Evolutionary conservation across 2,113 vertebrate species (phyloP).

Genomic region (Triplophysa rosa): DNA sequence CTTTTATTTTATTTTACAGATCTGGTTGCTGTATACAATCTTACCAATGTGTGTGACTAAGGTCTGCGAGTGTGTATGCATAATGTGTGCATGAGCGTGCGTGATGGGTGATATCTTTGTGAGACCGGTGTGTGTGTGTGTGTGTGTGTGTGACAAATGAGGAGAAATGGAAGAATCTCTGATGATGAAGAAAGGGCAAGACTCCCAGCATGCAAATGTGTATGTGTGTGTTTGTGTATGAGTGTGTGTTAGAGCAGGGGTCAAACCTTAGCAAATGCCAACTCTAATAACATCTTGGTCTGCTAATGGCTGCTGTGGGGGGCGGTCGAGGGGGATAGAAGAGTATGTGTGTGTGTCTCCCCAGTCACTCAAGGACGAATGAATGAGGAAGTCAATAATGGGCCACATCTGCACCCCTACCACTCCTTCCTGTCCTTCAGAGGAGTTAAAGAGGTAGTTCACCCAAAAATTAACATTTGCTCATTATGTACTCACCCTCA

Average conservation of each 20-base stretch:
- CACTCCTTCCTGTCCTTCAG: constrained; percentile 13
- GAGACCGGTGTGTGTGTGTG: not conserved
- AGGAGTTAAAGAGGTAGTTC: not conserved
- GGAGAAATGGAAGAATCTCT: not conserved
- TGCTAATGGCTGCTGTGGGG: constrained; percentile 9
- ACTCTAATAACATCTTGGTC: constrained; percentile 48
- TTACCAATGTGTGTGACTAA: no score
- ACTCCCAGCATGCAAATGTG: constrained; percentile 41
- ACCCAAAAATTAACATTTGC: not conserved
- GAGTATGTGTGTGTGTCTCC: constrained; percentile 11
- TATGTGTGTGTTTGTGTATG: constrained; percentile 19
- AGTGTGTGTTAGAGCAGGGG: constrained; percentile 38
- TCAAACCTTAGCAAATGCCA: constrained; percentile 48
- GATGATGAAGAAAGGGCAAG: constrained; percentile 24
- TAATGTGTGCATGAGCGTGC: not conserved
- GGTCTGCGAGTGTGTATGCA: not conserved
- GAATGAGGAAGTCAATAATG: constrained; percentile 62
- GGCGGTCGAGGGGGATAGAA: not conserved
- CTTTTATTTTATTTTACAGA: no score
- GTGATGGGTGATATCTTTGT: constrained; percentile 16
- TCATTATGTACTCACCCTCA: no score
- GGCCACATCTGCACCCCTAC: constrained; percentile 56
- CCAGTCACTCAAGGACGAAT: constrained; percentile 54
- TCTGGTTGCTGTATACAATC: no score
- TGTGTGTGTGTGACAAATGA: constrained; percentile 6